Conservation (phyloP, 2,113 vertebrate species). For the Gopherus evgoodei region DNA sequence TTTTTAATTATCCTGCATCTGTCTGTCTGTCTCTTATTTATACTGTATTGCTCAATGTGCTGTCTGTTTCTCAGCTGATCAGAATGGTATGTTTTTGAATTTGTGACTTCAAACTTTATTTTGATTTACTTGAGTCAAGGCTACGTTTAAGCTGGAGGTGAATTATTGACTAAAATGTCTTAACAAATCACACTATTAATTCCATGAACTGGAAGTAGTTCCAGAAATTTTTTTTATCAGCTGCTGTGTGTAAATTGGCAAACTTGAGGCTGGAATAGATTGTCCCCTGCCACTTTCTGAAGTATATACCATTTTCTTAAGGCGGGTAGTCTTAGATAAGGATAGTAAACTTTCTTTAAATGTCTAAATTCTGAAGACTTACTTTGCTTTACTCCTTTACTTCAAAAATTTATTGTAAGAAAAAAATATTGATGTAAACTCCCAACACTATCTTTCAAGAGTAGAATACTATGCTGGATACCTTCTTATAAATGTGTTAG, state of each 20-base stretch:
- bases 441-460: neutral
- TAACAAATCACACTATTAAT: neutral
- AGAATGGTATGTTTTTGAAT: neutral
- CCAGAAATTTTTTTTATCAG: neutral
- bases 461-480: neutral
- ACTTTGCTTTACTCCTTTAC: neutral
- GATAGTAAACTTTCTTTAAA: neutral
- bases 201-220: neutral
- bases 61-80: neutral
- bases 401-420: neutral
- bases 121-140: rapidly evolving
- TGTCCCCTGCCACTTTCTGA: neutral
- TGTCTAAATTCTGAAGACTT: neutral
- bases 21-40: neutral
- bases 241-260: neutral
- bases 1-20: neutral
- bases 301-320: neutral
- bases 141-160: rapidly evolving
- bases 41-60: neutral
- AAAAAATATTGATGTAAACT: neutral
- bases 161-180: neutral
- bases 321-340: neutral
- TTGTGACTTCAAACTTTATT: neutral
- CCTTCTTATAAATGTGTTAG: neutral
- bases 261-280: neutral